Percentiles rank a stretch among this genome's conserved stretches.
Conservation (phyloP, 2,888 invertebrate genomes). For the Sabatieria punctata region DNA sequence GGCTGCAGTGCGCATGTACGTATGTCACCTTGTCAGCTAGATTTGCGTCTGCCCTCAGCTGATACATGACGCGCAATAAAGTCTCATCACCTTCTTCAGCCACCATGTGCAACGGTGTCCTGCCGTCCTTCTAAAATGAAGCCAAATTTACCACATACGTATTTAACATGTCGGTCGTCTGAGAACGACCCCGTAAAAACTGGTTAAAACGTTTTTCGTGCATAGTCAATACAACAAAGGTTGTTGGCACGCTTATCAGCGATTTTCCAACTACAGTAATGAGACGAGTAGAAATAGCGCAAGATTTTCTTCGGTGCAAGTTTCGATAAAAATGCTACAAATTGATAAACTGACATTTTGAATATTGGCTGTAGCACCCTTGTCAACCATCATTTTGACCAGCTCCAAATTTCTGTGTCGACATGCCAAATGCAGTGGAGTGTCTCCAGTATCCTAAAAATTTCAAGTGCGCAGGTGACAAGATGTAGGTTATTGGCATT, state of each 20-base stretch:
- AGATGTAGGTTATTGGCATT: background rate
- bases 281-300: too few species aligned
- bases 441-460: constrained; percentile 54
- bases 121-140: constrained; percentile 44
- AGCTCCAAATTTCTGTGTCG: constrained; percentile 76
- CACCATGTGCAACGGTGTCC: constrained; percentile 83
- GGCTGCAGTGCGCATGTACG: too few species aligned
- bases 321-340: too few species aligned
- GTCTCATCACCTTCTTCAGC: constrained; percentile 88
- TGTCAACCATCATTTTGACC: constrained; percentile 75
- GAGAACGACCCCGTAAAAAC: too few species aligned
- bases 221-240: too few species aligned
- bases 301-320: too few species aligned
- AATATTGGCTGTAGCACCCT: constrained; percentile 73
- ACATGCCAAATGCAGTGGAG: constrained; percentile 85
- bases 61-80: constrained; percentile 82
- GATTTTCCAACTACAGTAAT: too few species aligned
- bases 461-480: background rate
- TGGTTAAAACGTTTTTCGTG: too few species aligned
- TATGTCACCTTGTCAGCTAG: constrained; percentile 66
- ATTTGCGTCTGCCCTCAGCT: constrained; percentile 79
- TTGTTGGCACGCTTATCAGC: too few species aligned
- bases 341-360: too few species aligned
- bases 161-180: too few species aligned
- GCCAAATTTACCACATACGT: too few species aligned